These are phyloP conservation scores for Drosophila pegasa DNA, from an alignment of 2,888 invertebrate genomes.

Conservation along the genomic window DNA sequence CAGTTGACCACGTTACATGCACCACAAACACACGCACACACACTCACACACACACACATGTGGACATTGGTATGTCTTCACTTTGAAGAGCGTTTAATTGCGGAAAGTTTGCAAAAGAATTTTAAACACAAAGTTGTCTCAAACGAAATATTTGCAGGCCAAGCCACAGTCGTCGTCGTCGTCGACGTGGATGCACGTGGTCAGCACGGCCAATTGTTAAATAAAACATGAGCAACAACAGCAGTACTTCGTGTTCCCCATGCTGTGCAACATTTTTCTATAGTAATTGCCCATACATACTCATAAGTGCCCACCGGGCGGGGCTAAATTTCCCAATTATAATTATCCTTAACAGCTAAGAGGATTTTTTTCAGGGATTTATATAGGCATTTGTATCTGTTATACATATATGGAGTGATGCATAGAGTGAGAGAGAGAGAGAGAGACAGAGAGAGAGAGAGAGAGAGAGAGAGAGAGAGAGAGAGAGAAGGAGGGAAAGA, in stretches of 20 bases:
- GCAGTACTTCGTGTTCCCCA: neutral
- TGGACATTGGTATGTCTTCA: neutral
- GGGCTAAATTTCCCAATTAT: constrained; percentile 12
- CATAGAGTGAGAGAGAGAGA: no score
- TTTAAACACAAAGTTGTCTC: constrained; percentile 18
- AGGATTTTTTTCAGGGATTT: neutral
- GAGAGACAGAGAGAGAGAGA: no score
- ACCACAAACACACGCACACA: neutral
- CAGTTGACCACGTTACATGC: constrained; percentile 7
- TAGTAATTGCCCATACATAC: constrained; percentile 27
- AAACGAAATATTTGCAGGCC: constrained; percentile 6
- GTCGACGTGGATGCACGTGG: neutral
- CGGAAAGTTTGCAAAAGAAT: constrained; percentile 6
- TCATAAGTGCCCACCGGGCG: neutral
- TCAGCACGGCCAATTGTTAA: neutral
- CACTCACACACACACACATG: neutral
- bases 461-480: neutral
- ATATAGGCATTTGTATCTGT: no score
- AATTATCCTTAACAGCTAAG: constrained; percentile 15
- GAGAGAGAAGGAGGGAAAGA: neutral
- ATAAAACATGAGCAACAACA: constrained; percentile 3
- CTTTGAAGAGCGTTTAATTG: constrained; percentile 23
- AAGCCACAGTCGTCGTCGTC: constrained; percentile 1
- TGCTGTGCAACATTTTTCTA: constrained; percentile 1
- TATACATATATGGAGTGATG: neutral